Evolutionary conservation across 37 sponge, comb jelly and placozoan species (phyloP).

Genomic region (Eunapius fragilis): DNA sequence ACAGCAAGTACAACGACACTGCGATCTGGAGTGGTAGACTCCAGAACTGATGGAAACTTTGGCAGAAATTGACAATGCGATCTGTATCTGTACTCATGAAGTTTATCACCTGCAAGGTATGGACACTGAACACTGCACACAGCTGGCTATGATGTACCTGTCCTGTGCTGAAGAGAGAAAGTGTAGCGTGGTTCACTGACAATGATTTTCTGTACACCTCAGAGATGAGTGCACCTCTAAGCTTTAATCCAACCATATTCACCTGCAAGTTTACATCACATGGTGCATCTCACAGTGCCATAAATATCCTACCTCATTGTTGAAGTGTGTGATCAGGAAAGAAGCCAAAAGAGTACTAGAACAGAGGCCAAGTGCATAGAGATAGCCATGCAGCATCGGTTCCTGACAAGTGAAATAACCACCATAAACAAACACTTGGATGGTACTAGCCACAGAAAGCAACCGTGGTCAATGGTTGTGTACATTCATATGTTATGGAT

Average conservation of each 20-base stretch:
- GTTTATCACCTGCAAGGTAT: slow-evolving; percentile 74
- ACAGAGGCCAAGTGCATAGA: slow-evolving; percentile 80
- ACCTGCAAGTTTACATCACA: slow-evolving; percentile 41
- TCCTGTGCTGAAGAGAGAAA: slow-evolving; percentile 84
- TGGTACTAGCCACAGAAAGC: no score
- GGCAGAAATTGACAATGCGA: slow-evolving; percentile 85
- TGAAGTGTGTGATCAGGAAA: slow-evolving; percentile 74
- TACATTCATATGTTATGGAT: no score
- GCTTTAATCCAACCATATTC: slow-evolving; percentile 79
- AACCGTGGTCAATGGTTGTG: no score
- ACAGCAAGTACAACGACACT: slow-evolving; percentile 84
- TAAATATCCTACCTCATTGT: slow-evolving; percentile 49
- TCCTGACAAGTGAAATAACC: slow-evolving; percentile 39
- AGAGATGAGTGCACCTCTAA: slow-evolving; percentile 84
- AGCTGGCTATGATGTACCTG: no score
- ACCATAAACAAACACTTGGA: slow-evolving; percentile 43
- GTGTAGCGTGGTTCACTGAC: slow-evolving; percentile 59
- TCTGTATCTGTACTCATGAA: slow-evolving; percentile 95
- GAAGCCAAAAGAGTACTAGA: slow-evolving; percentile 66
- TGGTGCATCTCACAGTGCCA: not conserved
- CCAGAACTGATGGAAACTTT: slow-evolving; percentile 97
- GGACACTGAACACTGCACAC: no score
- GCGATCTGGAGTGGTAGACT: slow-evolving; percentile 93
- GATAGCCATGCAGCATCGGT: slow-evolving; percentile 78
- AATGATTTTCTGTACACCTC: slow-evolving; percentile 88